phyloP scores from a whole-genome alignment of 2,797 vertebrate genomes.

The Mallotus villosus region DNA sequence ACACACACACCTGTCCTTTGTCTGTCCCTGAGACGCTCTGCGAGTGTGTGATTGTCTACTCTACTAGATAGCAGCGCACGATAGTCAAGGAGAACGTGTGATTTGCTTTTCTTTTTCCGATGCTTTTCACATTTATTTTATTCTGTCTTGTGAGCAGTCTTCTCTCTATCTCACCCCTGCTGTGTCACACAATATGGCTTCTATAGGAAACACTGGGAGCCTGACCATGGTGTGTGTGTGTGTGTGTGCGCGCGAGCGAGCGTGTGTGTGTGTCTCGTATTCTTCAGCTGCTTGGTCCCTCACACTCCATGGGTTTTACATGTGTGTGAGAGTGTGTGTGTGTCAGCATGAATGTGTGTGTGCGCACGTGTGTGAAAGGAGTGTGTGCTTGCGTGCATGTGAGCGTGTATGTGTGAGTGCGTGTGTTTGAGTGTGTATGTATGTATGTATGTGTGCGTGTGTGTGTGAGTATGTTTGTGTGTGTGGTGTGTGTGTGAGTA shows the following conservation, averaged over 20 bases:
- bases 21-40: too few species aligned
- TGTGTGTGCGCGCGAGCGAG: neutral
- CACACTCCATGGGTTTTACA: neutral
- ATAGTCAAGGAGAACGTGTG: too few species aligned
- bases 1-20: too few species aligned
- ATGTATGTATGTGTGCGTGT: too few species aligned
- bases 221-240: too few species aligned
- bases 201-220: neutral
- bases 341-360: neutral
- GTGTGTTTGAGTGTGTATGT: neutral
- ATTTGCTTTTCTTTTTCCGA: neutral
- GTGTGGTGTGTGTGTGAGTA: neutral
- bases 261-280: neutral
- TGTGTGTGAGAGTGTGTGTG: neutral
- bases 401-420: neutral
- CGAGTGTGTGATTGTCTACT: too few species aligned
- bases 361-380: neutral
- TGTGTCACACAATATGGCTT: conserved; percentile 6
- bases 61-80: too few species aligned
- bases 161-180: neutral
- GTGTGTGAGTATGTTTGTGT: neutral
- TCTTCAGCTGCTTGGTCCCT: neutral
- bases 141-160: neutral
- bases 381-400: too few species aligned
- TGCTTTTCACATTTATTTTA: neutral